Base-by-base conservation (phyloP, 2,888 invertebrate genomes). In the Drosophila silvestris region DNA sequence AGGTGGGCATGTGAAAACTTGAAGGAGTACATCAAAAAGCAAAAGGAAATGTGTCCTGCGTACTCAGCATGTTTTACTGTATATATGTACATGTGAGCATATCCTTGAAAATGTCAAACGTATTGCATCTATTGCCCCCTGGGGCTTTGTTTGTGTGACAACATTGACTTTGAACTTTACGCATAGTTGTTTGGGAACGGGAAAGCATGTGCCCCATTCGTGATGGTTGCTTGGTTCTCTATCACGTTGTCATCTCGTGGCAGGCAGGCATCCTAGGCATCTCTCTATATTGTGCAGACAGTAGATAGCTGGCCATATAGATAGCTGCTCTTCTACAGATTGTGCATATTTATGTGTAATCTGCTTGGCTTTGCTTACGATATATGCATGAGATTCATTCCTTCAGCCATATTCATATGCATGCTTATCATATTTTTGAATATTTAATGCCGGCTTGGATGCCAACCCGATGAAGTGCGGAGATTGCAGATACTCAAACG, bases 341-440 rank as follows among this genome's bases (percentile, higher is more conserved):
- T 69, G 54, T 71, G 88, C 73, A 85, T 85, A 83, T 73, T 82
- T 82, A 80, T 85, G 64, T 68, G 62, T 54, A 60, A 68, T 73
- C 67, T 77, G 52, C 52, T 67, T 57, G 41, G 60, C 69, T 79
- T 75, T 56, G 41, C 28, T 37, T 64, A 65, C 69, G 83, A 85
- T 82, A 88, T 85, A 84, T 89, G 75, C 88, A 89, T 76, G 70
- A 78, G 67, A 63, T 62, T 65, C 69, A 35, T 51, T 19, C 47
- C 22, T 14, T 58, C 28, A 30, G 19, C n/a, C 19, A 16, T 62
- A 56, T 53, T 64, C 44, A 58, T 64, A 62, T 57, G 71, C 70
- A 58, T 60, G 73, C 74, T 81, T 73, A 74, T 81, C 86, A 90
- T 83, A 83, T 77, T 75, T 90, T 85, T 79, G 79, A 84, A 85